Evolutionary conservation across 1,140 invertebrate genomes (phyloP).

Genomic region (Yoshiicerus persimilis): DNA sequence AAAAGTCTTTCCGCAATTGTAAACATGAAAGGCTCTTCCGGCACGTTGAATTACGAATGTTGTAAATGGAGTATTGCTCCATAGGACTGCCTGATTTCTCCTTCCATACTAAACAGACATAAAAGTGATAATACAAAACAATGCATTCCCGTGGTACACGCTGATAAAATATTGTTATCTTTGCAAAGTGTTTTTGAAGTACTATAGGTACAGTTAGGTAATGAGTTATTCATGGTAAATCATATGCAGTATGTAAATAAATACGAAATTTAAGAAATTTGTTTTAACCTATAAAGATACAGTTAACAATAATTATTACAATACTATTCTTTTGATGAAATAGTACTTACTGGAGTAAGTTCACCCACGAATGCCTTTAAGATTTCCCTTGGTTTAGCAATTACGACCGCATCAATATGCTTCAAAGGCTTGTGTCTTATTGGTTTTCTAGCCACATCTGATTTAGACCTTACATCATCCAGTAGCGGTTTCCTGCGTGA

Average conservation of each 20-base stretch:
- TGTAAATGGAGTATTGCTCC: slow-evolving; percentile 7
- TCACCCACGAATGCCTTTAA: background rate
- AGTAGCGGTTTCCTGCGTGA: background rate
- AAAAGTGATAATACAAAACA: background rate
- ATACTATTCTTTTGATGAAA: background rate
- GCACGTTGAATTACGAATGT: slow-evolving; percentile 23
- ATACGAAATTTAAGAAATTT: background rate
- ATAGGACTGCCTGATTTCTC: slow-evolving; percentile 23
- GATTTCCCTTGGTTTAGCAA: background rate
- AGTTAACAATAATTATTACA: background rate
- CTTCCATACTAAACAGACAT: slow-evolving; percentile 22
- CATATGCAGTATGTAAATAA: background rate
- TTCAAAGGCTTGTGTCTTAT: background rate
- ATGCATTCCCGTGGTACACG: too few relatives aligned
- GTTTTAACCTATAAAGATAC: background rate
- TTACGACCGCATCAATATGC: slow-evolving; percentile 10
- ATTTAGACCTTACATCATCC: background rate
- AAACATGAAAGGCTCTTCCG: slow-evolving; percentile 20
- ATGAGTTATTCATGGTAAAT: too few relatives aligned
- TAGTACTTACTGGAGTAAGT: background rate
- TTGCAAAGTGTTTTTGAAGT: background rate
- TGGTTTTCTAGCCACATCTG: background rate
- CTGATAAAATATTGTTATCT: too few relatives aligned
- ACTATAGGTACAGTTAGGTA: too few relatives aligned
- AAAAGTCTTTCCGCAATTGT: slow-evolving; percentile 12